phyloP scores from a whole-genome alignment of 2,797 vertebrate genomes.

The Mormyrus hasselquistii region DNA sequence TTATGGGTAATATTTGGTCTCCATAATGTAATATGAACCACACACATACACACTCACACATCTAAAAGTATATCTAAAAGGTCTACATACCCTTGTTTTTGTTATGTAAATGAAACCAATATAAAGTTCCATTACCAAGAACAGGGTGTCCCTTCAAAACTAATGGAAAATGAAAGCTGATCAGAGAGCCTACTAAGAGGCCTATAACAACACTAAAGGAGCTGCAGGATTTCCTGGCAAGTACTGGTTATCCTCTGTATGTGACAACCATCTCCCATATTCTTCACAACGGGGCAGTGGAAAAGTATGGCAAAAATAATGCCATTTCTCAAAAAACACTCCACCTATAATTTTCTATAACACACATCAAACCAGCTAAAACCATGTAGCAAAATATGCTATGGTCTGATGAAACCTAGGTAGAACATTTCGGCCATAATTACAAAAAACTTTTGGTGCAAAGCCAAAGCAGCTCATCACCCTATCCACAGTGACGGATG shows the following conservation, averaged over 20 bases:
- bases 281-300: not conserved
- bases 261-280: not conserved
- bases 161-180: not conserved
- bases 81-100: not conserved
- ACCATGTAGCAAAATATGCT: not conserved
- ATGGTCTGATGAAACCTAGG: not conserved
- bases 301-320: not conserved
- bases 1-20: not conserved
- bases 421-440: not conserved
- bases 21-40: not conserved
- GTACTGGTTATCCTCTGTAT: not conserved
- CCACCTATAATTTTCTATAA: not conserved
- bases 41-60: not conserved
- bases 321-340: not conserved
- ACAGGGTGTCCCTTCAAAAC: not conserved
- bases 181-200: not conserved
- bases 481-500: not conserved
- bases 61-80: not conserved
- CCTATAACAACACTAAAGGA: not conserved
- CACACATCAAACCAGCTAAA: not conserved
- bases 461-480: not conserved
- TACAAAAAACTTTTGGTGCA: not conserved
- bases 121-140: not conserved
- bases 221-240: not conserved
- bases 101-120: not conserved